phyloP scores from a whole-genome alignment of 2,797 vertebrate species.

The Rhinophrynus dorsalis region DNA sequence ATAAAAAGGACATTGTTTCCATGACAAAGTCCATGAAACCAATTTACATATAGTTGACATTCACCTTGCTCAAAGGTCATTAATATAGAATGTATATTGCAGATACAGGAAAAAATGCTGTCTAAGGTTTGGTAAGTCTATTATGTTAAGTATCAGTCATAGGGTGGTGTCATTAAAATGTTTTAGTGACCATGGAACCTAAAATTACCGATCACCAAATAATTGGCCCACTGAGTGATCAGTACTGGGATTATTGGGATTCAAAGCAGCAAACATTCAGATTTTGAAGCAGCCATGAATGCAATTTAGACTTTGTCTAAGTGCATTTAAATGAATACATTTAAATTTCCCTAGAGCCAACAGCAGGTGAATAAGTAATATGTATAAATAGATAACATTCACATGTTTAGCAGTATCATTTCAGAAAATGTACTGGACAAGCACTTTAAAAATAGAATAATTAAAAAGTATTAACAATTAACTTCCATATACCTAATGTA shows the following conservation, averaged over 20 bases:
- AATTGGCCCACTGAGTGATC: neutral
- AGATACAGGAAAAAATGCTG: too few relatives aligned
- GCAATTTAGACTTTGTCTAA: neutral
- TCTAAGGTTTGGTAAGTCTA: too few relatives aligned
- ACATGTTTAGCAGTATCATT: neutral
- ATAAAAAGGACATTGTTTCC: slow-evolving; percentile 8
- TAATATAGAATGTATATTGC: neutral
- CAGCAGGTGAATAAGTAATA: neutral
- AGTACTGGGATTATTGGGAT: neutral
- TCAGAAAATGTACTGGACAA: too few relatives aligned
- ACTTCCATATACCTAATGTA: too few relatives aligned
- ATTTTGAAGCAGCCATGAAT: too few relatives aligned
- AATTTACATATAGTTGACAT: neutral
- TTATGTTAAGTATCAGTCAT: neutral
- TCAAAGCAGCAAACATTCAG: neutral
- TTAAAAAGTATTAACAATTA: too few relatives aligned
- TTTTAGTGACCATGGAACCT: neutral
- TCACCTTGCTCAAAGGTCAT: neutral
- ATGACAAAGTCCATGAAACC: neutral
- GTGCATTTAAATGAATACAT: neutral
- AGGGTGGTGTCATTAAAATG: neutral
- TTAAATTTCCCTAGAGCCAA: neutral
- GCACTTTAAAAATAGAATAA: too few relatives aligned
- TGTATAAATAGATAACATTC: neutral
- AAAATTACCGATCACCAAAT: neutral